Evolutionary conservation across 35 echinoderm and acorn worm genomes (phyloP), one percentile per base, ranked within the genome.

Genomic region (Lytechinus pictus): DNA sequence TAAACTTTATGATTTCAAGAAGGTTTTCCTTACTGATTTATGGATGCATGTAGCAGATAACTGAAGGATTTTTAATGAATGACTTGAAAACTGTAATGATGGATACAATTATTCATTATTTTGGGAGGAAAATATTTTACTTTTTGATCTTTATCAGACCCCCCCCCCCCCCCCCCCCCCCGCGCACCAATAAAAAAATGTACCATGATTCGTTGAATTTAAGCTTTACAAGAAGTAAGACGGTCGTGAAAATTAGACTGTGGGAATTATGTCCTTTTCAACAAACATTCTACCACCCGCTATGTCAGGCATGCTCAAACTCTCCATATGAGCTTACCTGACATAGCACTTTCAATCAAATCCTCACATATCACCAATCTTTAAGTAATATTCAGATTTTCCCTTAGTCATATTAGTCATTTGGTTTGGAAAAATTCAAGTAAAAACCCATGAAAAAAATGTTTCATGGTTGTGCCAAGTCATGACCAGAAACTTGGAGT

Each of bases 231-330:
- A 7, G 66, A n/a, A 24, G 5, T 5, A 72, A 72, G 19, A 24
- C 21, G 6, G 14, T 79, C 21, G 5, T 79, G 33, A 44, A 44
- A 44, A 44, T 2, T 44, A 44, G 33, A 44, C 33, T 44, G 56
- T 72, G 56, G 9, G 9, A 58, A 58, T 79, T 79, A 79, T 79
- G 4, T 79, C 12, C 21, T 71, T 79, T 79, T 16, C 14, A 19
- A 16, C 19, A 7, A 8, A 19, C 66, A 79, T 79, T 79, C 19
- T 6, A 19, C 19, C 21, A 19, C 66, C n/a, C 66, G 66, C 66
- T 79, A 79, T 79, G 66, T 79, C 19, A 79, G 14, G 66, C 66
- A 79, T 79, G 66, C 66, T 79, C 66, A 79, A 79, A 79, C 66
- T 79, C 66, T 79, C 66, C 66, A 79, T 79, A 79, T 24, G 66